phyloP scores from a whole-genome alignment of 2,888 invertebrate genomes.

The Nymphalis polychloros region DNA sequence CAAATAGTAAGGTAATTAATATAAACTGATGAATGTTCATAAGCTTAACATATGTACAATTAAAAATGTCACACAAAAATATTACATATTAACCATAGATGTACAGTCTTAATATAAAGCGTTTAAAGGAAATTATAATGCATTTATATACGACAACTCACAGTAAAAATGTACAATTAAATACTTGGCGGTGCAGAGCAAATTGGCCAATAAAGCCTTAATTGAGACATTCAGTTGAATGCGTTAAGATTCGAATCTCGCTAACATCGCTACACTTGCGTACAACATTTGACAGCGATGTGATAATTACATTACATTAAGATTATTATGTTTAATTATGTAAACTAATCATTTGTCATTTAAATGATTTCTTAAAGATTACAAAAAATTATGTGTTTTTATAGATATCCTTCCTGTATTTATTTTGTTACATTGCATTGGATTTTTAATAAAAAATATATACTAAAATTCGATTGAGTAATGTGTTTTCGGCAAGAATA shows the following conservation, averaged over 20 bases:
- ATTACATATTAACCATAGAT: not conserved
- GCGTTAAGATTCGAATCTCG: slow-evolving; percentile 58
- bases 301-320: not conserved
- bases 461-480: too few relatives aligned
- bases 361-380: too few relatives aligned
- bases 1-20: not conserved
- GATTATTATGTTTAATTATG: not conserved
- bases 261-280: slow-evolving; percentile 45
- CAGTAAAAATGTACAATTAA: slow-evolving; percentile 35
- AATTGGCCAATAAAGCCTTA: slow-evolving; percentile 66
- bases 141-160: slow-evolving; percentile 20
- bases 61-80: not conserved
- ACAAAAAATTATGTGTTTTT: too few relatives aligned
- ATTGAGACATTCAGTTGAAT: slow-evolving; percentile 68
- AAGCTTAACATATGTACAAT: too few relatives aligned
- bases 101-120: slow-evolving; percentile 6
- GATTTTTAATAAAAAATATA: too few relatives aligned
- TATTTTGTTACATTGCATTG: too few relatives aligned
- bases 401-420: too few relatives aligned
- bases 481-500: too few relatives aligned
- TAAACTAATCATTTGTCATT: not conserved
- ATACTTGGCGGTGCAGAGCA: slow-evolving; percentile 42
- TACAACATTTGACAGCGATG: slow-evolving; percentile 3
- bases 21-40: not conserved
- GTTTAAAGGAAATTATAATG: slow-evolving; percentile 12